Percentiles rank a stretch among this genome's conserved stretches.
phyloP scores from a whole-genome alignment of 2,113 vertebrate species.

The Campylomormyrus tamandua region DNA sequence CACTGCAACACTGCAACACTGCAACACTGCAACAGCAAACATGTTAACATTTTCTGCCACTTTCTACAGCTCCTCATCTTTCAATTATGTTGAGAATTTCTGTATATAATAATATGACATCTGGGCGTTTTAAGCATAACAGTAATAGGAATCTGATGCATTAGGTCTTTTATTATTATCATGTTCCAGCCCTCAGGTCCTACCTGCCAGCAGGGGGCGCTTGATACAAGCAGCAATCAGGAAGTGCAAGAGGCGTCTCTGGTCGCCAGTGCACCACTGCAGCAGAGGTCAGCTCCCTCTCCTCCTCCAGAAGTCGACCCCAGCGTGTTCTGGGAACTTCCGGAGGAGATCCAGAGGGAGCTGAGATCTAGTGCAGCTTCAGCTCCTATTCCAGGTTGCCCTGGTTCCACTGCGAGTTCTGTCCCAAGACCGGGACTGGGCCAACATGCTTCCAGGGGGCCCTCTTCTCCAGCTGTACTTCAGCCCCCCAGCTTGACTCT shows the following conservation, averaged over 20 bases:
- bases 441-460: neutral
- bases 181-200: neutral
- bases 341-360: conserved; percentile 71
- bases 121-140: neutral
- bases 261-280: neutral
- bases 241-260: neutral
- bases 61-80: neutral
- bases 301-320: conserved; percentile 62
- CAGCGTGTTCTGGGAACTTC: conserved; percentile 72
- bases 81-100: neutral
- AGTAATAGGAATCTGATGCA: neutral
- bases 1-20: neutral
- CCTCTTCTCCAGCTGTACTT: neutral
- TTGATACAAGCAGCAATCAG: neutral
- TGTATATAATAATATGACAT: neutral
- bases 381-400: neutral
- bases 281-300: neutral
- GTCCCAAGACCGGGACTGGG: neutral
- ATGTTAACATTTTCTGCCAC: neutral
- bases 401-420: neutral
- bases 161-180: neutral
- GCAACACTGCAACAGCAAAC: neutral
- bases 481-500: neutral
- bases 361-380: conserved; percentile 50
- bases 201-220: neutral